phyloP scores from a whole-genome alignment of 2,797 vertebrate species.

The Percopsis omiscomaycus region DNA sequence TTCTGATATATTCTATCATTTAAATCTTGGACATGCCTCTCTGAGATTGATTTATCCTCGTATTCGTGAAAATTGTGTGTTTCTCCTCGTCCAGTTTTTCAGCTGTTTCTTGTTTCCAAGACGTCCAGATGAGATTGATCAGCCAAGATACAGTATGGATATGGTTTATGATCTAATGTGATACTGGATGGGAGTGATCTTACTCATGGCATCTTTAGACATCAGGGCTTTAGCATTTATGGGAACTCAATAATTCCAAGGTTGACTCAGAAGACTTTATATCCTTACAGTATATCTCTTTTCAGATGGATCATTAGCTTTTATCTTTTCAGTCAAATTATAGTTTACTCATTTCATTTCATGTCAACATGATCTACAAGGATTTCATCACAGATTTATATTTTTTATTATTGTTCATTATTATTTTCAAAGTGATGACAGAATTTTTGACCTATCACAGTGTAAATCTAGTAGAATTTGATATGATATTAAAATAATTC shows the following conservation, averaged over 20 bases:
- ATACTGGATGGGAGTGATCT: slow-evolving; percentile 6
- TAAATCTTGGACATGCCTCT: slow-evolving; percentile 8
- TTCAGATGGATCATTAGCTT: slow-evolving; percentile 12
- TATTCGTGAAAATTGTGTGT: background rate
- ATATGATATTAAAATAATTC: no score
- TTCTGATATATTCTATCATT: slow-evolving; percentile 1
- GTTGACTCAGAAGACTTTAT: slow-evolving; percentile 29
- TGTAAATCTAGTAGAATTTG: background rate
- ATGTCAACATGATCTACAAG: slow-evolving; percentile 20
- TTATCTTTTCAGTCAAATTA: slow-evolving; percentile 20
- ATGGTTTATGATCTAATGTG: slow-evolving; percentile 9
- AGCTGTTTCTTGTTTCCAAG: background rate
- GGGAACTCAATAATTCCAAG: background rate
- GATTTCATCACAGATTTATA: slow-evolving; percentile 19
- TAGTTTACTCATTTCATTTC: background rate
- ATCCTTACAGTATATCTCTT: slow-evolving; percentile 14
- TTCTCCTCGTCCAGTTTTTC: background rate
- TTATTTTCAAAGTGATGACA: slow-evolving; percentile 24
- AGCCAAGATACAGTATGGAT: slow-evolving; percentile 5
- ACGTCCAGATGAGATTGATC: slow-evolving; percentile 15
- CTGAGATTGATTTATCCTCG: slow-evolving; percentile 5
- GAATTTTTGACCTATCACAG: slow-evolving; percentile 36
- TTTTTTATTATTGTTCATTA: slow-evolving; percentile 20
- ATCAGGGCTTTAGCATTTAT: slow-evolving; percentile 1
- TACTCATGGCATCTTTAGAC: slow-evolving; percentile 8